These are phyloP conservation scores for Toxotes chatareus DNA, from an alignment of 2,113 vertebrate species.

Conservation along the genomic window DNA sequence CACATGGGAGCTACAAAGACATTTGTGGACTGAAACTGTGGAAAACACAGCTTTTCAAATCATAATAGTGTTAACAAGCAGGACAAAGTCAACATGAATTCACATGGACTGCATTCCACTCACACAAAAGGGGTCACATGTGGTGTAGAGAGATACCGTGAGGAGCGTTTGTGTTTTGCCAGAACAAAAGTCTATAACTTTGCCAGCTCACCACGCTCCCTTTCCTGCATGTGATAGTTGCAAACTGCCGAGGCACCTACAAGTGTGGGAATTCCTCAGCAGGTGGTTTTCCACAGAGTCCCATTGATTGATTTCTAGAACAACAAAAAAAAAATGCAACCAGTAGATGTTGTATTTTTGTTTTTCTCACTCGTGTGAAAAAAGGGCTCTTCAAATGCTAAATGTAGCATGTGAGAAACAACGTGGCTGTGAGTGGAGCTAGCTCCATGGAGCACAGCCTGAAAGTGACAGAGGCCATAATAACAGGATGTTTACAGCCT, in stretches of 20 bases:
- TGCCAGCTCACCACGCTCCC: constrained; percentile 12
- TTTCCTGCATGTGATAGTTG: constrained; percentile 34
- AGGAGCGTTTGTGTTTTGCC: background rate
- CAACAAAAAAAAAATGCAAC: background rate
- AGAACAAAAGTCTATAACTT: constrained; percentile 25
- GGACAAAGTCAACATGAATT: constrained; percentile 3
- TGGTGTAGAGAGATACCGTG: background rate
- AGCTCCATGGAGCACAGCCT: constrained; percentile 48
- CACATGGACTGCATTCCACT: background rate
- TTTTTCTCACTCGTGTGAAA: background rate
- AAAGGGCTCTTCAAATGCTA: background rate
- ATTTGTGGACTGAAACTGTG: background rate
- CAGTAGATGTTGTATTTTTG: too few relatives aligned
- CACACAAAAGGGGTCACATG: constrained; percentile 25
- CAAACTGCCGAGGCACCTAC: constrained; percentile 49
- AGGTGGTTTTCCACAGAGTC: constrained; percentile 48
- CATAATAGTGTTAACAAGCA: background rate
- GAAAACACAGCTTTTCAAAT: constrained; percentile 22
- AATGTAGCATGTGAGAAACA: constrained; percentile 21
- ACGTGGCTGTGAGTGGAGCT: constrained; percentile 41
- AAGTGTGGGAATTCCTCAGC: constrained; percentile 37
- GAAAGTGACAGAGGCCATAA: constrained; percentile 69
- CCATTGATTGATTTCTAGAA: constrained; percentile 1
- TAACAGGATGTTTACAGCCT: constrained; percentile 85
- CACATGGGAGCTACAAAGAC: constrained; percentile 32